Percentiles rank a stretch among this genome's conserved stretches.
phyloP scores from a whole-genome alignment of 92 coral and sea anemone genomes.

The Palythoa heliodiscus region DNA sequence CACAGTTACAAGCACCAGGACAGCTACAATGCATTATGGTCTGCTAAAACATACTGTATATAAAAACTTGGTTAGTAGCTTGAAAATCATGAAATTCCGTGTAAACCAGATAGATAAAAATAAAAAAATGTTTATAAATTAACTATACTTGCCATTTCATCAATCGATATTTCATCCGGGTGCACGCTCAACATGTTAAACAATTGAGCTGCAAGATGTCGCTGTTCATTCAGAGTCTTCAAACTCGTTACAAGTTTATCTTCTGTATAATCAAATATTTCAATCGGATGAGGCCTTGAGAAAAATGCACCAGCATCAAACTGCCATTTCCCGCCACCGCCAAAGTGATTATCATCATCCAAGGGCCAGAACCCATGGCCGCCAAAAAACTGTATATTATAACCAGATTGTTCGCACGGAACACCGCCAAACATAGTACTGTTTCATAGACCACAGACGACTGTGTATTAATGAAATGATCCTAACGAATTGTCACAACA shows the following conservation, averaged over 20 bases:
- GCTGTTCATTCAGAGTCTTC: slow-evolving; percentile 9
- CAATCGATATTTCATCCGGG: neutral
- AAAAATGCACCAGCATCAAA: neutral
- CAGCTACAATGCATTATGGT: neutral
- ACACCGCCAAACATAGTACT: too few relatives aligned
- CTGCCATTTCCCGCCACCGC: slow-evolving; percentile 21
- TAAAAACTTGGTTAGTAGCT: too few relatives aligned
- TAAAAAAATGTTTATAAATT: neutral
- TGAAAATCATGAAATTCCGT: neutral
- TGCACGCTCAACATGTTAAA: neutral
- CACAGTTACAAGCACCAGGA: slow-evolving; percentile 18
- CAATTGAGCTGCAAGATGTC: slow-evolving; percentile 2
- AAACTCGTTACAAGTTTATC: slow-evolving; percentile 1
- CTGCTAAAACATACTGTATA: neutral
- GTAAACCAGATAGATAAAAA: neutral
- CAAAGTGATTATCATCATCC: slow-evolving; percentile 12
- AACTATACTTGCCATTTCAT: neutral
- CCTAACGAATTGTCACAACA: too few relatives aligned
- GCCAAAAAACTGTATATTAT: neutral
- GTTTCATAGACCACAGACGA: too few relatives aligned
- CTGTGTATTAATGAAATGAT: too few relatives aligned
- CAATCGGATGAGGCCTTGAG: slow-evolving; percentile 12
- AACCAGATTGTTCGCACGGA: too few relatives aligned
- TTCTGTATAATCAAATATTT: neutral
- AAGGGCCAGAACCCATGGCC: slow-evolving; percentile 14